Evolutionary conservation across 2,888 invertebrate genomes (phyloP).

Genomic region (Drosophila macrothrix): DNA sequence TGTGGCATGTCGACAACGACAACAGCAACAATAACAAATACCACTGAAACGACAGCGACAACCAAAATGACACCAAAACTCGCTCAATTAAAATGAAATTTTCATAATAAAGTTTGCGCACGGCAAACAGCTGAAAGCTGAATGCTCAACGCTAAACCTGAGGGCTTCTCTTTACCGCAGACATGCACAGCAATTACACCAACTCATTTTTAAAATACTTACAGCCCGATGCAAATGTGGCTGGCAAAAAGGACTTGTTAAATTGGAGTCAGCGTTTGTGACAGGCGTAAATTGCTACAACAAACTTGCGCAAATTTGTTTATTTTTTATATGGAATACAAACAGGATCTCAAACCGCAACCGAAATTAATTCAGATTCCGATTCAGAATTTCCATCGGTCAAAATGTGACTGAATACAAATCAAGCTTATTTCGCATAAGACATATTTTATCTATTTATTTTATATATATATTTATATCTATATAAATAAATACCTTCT

Average conservation of each 20-base stretch:
- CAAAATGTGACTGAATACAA: background rate
- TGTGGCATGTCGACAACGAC: conserved; percentile 23
- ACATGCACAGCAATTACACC: conserved; percentile 51
- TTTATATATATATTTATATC: background rate
- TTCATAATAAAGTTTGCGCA: conserved; percentile 71
- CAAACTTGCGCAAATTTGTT: background rate
- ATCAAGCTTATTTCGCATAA: background rate
- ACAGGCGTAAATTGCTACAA: background rate
- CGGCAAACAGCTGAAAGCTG: conserved; percentile 18
- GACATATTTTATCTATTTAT: background rate
- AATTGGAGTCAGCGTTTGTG: background rate
- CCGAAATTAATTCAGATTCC: background rate
- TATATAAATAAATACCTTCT: background rate
- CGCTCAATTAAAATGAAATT: conserved; percentile 79
- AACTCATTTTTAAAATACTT: conserved; percentile 23
- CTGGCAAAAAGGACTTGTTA: background rate
- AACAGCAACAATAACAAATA: conserved; percentile 9
- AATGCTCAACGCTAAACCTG: conserved; percentile 27
- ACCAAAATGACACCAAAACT: conserved; percentile 31
- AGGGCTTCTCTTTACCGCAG: conserved; percentile 38
- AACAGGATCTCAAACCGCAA: background rate
- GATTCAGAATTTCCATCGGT: background rate
- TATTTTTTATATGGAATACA: background rate
- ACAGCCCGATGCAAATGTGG: background rate
- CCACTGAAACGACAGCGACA: conserved; percentile 22